Percentiles rank a stretch among this genome's conserved stretches.
Conservation (phyloP, 2,797 vertebrate species). For the Poecilia picta region DNA sequence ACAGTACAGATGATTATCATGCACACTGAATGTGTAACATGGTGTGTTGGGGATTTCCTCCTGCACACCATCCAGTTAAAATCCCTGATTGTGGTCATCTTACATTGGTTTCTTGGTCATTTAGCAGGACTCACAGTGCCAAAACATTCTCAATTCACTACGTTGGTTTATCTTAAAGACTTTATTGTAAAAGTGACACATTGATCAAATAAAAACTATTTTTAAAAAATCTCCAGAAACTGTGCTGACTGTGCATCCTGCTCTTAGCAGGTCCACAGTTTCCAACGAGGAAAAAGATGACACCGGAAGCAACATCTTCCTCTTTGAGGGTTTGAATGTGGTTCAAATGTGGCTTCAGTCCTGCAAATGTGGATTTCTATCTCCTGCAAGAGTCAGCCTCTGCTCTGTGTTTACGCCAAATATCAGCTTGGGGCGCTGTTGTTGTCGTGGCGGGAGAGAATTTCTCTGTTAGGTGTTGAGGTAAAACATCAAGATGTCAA, state of each 20-base stretch:
- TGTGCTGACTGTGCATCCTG: slow-evolving; percentile 4
- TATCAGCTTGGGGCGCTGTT: slow-evolving; percentile 43
- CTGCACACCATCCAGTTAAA: neutral
- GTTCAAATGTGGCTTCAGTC: neutral
- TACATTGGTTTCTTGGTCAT: slow-evolving; percentile 5
- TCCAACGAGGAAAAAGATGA: neutral
- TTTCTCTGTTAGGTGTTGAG: neutral
- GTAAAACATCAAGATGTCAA: neutral
- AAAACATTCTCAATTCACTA: neutral
- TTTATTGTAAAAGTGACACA: neutral
- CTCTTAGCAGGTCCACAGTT: slow-evolving; percentile 1
- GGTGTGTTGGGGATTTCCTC: neutral
- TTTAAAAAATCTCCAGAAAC: neutral
- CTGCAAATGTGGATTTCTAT: neutral
- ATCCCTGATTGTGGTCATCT: neutral
- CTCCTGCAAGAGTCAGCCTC: neutral
- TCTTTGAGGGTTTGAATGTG: neutral
- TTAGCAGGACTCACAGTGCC: neutral
- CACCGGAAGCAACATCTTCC: neutral
- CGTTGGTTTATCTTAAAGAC: neutral
- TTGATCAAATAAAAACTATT: neutral
- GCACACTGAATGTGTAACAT: neutral
- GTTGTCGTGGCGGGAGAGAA: neutral
- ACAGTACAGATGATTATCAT: neutral
- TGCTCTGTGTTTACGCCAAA: neutral